Conservation (phyloP, 2,113 vertebrate species). For the Chelonoidis abingdonii region DNA sequence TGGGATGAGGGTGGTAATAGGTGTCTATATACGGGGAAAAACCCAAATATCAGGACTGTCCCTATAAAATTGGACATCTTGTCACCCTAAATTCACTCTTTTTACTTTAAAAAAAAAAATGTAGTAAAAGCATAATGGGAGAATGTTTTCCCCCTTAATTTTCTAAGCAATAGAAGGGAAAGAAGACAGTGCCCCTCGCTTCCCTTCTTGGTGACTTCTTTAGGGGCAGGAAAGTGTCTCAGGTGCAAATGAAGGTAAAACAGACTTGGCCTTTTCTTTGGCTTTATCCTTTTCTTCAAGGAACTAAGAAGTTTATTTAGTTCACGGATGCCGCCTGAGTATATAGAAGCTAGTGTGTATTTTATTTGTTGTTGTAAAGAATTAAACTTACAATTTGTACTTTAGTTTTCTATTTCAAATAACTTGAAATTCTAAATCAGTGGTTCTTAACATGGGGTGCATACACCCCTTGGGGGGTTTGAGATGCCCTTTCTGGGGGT, state of each 20-base stretch:
- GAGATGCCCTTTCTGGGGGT: no score
- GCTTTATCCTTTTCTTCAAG: conserved; percentile 43
- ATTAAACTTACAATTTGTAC: not conserved
- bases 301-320: conserved; percentile 45
- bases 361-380: not conserved
- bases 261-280: conserved; percentile 44
- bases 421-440: not conserved
- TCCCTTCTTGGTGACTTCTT: not conserved
- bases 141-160: not conserved
- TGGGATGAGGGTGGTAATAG: no score
- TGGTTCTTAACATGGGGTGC: no score
- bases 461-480: no score
- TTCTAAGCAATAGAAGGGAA: rapidly evolving
- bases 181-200: rapidly evolving
- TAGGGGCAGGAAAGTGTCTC: not conserved
- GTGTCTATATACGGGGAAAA: no score
- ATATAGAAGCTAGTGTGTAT: not conserved
- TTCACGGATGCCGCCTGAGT: not conserved
- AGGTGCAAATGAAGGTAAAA: not conserved
- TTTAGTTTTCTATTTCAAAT: rapidly evolving
- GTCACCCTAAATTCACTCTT: not conserved
- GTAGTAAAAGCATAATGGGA: not conserved
- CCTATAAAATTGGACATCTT: no score
- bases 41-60: no score
- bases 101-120: not conserved